Percentiles rank a stretch among this genome's conserved stretches.
These are phyloP conservation scores for Plebejus argus DNA, from an alignment of 2,888 invertebrate species.

Conservation along the genomic window DNA sequence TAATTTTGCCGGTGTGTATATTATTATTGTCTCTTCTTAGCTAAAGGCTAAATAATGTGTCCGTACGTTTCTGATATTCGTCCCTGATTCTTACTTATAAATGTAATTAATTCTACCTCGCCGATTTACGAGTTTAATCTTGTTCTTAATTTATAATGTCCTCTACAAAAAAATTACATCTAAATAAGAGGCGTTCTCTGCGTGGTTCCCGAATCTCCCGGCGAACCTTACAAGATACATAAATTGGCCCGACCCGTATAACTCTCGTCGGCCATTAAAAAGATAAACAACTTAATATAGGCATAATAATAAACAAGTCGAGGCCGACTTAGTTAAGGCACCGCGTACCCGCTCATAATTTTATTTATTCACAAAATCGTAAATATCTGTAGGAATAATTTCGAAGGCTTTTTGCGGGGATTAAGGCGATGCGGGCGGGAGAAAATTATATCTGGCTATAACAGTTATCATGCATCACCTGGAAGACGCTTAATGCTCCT, in stretches of 20 bases:
- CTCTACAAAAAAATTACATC: conserved; percentile 64
- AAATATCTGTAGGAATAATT: conserved; percentile 80
- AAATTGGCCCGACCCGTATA: conserved; percentile 76
- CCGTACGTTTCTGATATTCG: not conserved
- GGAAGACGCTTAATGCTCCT: conserved; percentile 78
- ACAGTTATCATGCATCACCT: conserved; percentile 82
- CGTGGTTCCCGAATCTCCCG: conserved; percentile 58
- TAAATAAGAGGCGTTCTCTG: conserved; percentile 77
- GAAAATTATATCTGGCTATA: conserved; percentile 81
- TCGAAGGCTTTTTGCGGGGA: conserved; percentile 78
- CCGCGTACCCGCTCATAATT: conserved; percentile 72
- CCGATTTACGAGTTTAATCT: conserved; percentile 24
- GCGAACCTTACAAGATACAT: conserved; percentile 69
- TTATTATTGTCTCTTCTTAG: too few species aligned
- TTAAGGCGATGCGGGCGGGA: conserved; percentile 77
- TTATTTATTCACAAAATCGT: conserved; percentile 80
- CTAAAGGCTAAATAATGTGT: not conserved
- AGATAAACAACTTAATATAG: conserved; percentile 81
- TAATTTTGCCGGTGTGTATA: too few species aligned
- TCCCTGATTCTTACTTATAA: not conserved
- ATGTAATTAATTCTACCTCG: conserved; percentile 10
- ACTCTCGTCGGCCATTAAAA: conserved; percentile 76
- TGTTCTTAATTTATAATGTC: conserved; percentile 22
- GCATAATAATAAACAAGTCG: conserved; percentile 77
- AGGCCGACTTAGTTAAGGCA: conserved; percentile 68